Evolutionary conservation across 1,140 invertebrate genomes (phyloP), one percentile per base, ranked within the genome.

Genomic region (Euwallacea similis): DNA sequence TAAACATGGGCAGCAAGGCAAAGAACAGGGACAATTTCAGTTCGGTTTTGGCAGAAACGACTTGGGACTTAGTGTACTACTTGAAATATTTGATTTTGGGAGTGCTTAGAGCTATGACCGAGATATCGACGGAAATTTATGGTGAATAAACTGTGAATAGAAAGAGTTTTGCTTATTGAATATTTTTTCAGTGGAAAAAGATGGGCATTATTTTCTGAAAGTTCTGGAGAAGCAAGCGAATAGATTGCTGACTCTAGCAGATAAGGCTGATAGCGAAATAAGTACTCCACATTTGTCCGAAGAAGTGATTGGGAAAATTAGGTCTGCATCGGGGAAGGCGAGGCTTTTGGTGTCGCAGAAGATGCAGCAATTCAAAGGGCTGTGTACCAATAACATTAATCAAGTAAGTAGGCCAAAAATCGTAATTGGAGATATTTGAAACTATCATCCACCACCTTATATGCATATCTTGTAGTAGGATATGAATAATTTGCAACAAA

Each of bases 311-410:
- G 96, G 96, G 0, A 88, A 93, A 77, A 84, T 98, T 47, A 85
- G 94, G 58, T 91, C 95, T 8, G 93, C 95, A 11, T 88, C 93
- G 21, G 96, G 96, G 13, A 97, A 98, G 84, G 95, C 95, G 7
- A 87, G 93, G 70, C 84, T 98, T 58, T 83, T 98, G 59, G 88
- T 94, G 9, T 89, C 89, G 11, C 93, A 98, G 83, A 98, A 98
- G 81, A 95, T 97, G 87, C 91, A 95, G 81, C 96, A 98, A 82
- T 98, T 98, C 82, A 88, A 91, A 85, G 95, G 81, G 69, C 82
- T 94, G 8, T 94, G 92, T 81, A 85, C 89, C 13, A 91, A 92
- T 80, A 93, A 94, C 82, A 88, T 93, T 77, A 82, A 73, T 74
- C 77, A 79, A 74, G 92, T 93, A 83, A n/a, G 54, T 42, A 7